Base-by-base conservation (phyloP, 2,797 vertebrate genomes). In the Fistularia tabacaria region DNA sequence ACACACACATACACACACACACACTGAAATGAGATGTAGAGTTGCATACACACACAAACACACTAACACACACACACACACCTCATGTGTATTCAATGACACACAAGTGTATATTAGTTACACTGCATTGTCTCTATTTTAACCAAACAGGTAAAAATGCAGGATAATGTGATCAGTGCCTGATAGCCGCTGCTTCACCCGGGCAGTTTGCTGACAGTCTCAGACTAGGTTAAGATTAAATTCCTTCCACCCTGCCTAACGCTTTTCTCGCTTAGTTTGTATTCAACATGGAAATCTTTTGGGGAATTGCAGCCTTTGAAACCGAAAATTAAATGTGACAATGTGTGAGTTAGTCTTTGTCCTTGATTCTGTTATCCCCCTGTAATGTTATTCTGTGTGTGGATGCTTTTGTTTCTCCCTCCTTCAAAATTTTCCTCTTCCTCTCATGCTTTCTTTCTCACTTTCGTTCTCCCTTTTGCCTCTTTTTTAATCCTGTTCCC, bases 281-380 rank as follows among this genome's bases (percentile, higher is more conserved):
- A 86, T 88, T 85, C 86, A 81, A 72, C 65, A 66, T 64, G 73
- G 62, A 77, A 77, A 81, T 81, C 73, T 78, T 72, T 77, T 77
- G 77, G 80, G 79, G 74, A 76, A 80, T 74, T 44, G 49, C 70
- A 71, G 76, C 73, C 81, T 84, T 86, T 83, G 80, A 86, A 85
- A 82, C 56, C 61, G 75, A 75, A 87, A 85, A 88, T 86, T 75
- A 82, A 84, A 88, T 85, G 81, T 82, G 82, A 83, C 85, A 84
- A 67, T 77, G 66, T 72, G 79, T 84, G 81, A 83, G 85, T 80
- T 79, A 65, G 76, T 85, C 79, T 83, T 84, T 89, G 87, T 87
- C 85, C 85, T 88, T 87, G 84, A 84, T 87, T 85, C 79, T 77
- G 75, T 77, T 61, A 8, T 45, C 41, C 46, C 64, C 54, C 52